A percentile compares a stretch with the other conserved stretches of the same genome.
phyloP scores from a whole-genome alignment of 2,888 invertebrate species.

The Acleris holmiana region DNA sequence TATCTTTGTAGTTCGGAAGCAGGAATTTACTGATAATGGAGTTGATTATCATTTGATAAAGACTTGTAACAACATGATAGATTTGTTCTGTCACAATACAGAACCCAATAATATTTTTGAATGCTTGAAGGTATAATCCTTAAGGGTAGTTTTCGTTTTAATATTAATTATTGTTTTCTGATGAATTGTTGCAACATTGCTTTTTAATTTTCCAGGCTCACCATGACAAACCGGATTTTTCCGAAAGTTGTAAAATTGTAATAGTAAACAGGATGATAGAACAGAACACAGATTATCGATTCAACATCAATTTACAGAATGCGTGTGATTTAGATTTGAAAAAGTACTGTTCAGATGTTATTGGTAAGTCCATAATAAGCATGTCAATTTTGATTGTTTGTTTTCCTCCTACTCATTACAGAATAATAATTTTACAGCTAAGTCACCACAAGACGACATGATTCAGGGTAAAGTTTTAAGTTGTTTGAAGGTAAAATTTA shows the following conservation, averaged over 20 bases:
- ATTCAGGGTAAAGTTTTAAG: slow-evolving; percentile 92
- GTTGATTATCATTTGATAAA: slow-evolving; percentile 94
- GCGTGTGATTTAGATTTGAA: slow-evolving; percentile 93
- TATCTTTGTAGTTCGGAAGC: slow-evolving; percentile 93
- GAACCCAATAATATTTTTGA: slow-evolving; percentile 88
- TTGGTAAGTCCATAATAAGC: slow-evolving; percentile 60
- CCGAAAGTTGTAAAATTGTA: slow-evolving; percentile 91
- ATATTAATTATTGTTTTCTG: neutral
- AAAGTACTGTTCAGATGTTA: slow-evolving; percentile 80
- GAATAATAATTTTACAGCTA: slow-evolving; percentile 55
- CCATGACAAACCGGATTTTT: slow-evolving; percentile 91
- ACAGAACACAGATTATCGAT: slow-evolving; percentile 94
- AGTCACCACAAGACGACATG: slow-evolving; percentile 86
- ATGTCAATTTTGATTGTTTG: neutral
- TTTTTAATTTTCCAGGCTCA: slow-evolving; percentile 79
- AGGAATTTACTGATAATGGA: slow-evolving; percentile 93
- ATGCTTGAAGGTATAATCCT: slow-evolving; percentile 87
- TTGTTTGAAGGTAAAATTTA: slow-evolving; percentile 92
- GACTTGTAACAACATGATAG: slow-evolving; percentile 94
- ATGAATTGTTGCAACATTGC: neutral
- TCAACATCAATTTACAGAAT: slow-evolving; percentile 92
- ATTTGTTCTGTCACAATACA: slow-evolving; percentile 91
- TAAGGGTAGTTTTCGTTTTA: neutral
- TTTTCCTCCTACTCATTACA: too few relatives aligned
- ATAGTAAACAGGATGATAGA: slow-evolving; percentile 95